Evolutionary conservation across 2,888 invertebrate species (phyloP).

Genomic region (Trichogramma dendrolimi): DNA sequence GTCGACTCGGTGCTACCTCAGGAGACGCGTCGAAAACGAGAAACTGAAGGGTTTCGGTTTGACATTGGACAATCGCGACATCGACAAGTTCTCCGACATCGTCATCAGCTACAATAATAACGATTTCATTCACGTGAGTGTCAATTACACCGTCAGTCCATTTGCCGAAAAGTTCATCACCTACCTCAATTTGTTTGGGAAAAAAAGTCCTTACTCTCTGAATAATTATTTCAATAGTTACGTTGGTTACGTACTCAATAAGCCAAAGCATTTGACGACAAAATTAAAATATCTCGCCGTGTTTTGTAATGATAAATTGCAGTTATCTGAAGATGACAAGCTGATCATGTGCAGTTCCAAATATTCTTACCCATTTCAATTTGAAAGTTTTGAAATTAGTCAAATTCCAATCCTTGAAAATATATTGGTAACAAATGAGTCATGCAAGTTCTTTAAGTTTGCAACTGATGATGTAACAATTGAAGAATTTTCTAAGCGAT

Average conservation of each 20-base stretch:
- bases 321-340: too few relatives aligned
- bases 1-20: too few relatives aligned
- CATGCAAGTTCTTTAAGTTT: slow-evolving; percentile 31
- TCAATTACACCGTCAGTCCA: slow-evolving; percentile 35
- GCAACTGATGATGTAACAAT: slow-evolving; percentile 32
- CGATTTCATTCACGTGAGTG: slow-evolving; percentile 34
- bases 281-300: slow-evolving; percentile 11
- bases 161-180: slow-evolving; percentile 32
- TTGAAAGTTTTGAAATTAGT: slow-evolving; percentile 8
- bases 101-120: slow-evolving; percentile 30
- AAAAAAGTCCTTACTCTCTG: slow-evolving; percentile 31
- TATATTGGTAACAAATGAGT: slow-evolving; percentile 6
- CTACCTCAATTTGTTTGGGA: slow-evolving; percentile 34
- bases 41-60: slow-evolving; percentile 4
- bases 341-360: too few relatives aligned
- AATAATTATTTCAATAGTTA: slow-evolving; percentile 35
- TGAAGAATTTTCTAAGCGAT: slow-evolving; percentile 34
- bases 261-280: slow-evolving; percentile 19
- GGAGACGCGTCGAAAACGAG: too few relatives aligned
- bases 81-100: slow-evolving; percentile 27
- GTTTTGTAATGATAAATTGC: too few relatives aligned
- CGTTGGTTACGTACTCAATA: slow-evolving; percentile 31
- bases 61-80: slow-evolving; percentile 34
- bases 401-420: slow-evolving; percentile 10
- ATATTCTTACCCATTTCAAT: slow-evolving; percentile 18